Percentiles rank a stretch among this genome's conserved stretches.
Evolutionary conservation across 2,888 invertebrate genomes (phyloP).

Genomic region (Tetramorium bicarinatum): DNA sequence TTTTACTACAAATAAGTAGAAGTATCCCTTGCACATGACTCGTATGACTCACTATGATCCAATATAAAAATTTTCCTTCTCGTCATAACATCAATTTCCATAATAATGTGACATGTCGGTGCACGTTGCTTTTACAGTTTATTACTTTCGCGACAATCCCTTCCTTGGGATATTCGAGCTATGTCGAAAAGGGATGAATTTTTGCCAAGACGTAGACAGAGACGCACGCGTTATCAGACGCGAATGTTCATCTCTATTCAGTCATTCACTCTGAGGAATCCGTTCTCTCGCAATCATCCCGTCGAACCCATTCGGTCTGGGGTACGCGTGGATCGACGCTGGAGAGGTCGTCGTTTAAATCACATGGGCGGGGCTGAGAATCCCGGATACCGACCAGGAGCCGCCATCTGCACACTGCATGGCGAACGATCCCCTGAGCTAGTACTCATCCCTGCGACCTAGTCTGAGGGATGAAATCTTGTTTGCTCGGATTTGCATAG

Average conservation of each 20-base stretch:
- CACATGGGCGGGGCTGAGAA: constrained; percentile 78
- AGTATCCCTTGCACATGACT: neutral
- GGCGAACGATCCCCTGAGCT: constrained; percentile 69
- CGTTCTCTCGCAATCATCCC: neutral
- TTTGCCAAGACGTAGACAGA: neutral
- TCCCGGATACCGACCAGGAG: constrained; percentile 67
- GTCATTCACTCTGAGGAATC: constrained; percentile 38
- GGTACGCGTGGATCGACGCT: constrained; percentile 38
- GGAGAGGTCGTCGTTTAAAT: constrained; percentile 76
- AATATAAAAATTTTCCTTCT: neutral
- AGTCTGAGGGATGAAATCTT: constrained; percentile 45
- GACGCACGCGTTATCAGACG: neutral
- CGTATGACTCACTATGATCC: neutral
- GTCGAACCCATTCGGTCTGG: constrained; percentile 21
- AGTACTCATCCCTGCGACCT: constrained; percentile 46
- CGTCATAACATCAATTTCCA: neutral
- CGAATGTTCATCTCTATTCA: neutral
- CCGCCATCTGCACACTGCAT: constrained; percentile 76
- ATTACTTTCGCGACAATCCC: constrained; percentile 8
- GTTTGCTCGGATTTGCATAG: constrained; percentile 12
- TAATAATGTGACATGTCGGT: constrained; percentile 2
- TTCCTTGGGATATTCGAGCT: neutral
- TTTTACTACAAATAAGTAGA: neutral
- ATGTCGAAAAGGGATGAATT: neutral
- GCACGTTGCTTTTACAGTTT: neutral